Percentiles rank a stretch among this genome's conserved stretches.
Evolutionary conservation across 2,888 invertebrate species (phyloP).

Genomic region (Hyalella azteca): DNA sequence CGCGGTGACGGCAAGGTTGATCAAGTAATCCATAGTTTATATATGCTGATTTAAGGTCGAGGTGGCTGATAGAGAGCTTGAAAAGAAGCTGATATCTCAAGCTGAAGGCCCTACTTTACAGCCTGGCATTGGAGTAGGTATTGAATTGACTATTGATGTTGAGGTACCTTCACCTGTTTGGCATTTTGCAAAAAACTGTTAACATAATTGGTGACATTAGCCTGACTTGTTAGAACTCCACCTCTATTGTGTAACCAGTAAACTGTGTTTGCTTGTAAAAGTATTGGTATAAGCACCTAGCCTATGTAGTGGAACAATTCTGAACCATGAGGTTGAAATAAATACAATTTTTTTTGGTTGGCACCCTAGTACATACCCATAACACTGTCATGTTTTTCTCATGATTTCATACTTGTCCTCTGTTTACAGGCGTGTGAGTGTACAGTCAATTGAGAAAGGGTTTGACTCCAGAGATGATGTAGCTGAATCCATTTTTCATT

Average conservation of each 20-base stretch:
- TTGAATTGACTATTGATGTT: too few relatives aligned
- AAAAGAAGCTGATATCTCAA: too few relatives aligned
- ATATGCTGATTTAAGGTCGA: too few relatives aligned
- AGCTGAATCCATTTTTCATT: neutral
- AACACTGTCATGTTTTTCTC: neutral
- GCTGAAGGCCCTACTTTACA: too few relatives aligned
- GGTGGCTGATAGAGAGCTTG: too few relatives aligned
- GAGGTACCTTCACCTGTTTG: too few relatives aligned
- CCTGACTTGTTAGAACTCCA: neutral
- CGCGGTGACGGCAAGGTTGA: too few relatives aligned
- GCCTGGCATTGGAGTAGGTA: too few relatives aligned
- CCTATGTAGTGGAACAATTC: neutral
- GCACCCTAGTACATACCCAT: neutral
- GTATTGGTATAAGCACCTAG: neutral
- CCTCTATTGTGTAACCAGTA: neutral
- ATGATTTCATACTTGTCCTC: neutral
- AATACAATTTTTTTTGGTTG: neutral
- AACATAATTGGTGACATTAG: neutral
- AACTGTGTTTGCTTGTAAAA: neutral
- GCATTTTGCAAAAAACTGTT: too few relatives aligned
- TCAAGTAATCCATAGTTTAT: too few relatives aligned
- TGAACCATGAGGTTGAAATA: neutral
- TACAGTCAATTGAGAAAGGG: neutral
- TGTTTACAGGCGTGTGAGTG: neutral
- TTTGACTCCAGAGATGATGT: neutral